Evolutionary conservation across 2,113 vertebrate genomes (phyloP), one percentile per base, ranked within the genome.

Genomic region (Takifugu flavidus): DNA sequence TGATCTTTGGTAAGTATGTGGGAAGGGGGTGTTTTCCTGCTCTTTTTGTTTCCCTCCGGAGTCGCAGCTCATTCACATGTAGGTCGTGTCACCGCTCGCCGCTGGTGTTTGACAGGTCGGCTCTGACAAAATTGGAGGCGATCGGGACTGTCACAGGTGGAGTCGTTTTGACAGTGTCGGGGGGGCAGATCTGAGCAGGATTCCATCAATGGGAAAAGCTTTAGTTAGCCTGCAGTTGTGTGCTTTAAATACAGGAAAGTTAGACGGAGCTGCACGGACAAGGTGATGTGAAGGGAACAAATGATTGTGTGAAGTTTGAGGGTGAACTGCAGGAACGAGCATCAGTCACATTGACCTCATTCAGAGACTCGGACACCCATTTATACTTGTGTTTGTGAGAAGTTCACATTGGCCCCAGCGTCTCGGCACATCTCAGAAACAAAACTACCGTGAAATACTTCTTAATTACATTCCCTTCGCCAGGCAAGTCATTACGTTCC

Each of bases 131-230:
- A 84, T 86, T 65, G 70, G 71, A 79, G 80, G 77, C 42, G 65
- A 80, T 80, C 81, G 75, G 75, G 74, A 74, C 63, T 72, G 85
- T 85, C 80, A 72, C 73, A 82, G 86, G 77, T 68, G 56, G 73
- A 52, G 50, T 67, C 39, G 14, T 68, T 74, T 59, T 77, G 77
- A 68, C 55, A 75, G 56, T 57, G 47, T 68, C 74, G 74, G 59
- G 2, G 67, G 59, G 74, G 57, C 59, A 58, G 56, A 77, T 67
- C 62, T 55, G 25, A 53, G 20, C 57, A 57, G 34, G 53, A 49
- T 59, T 72, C 63, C 58, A 54, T n/a, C 51, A 27, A 58, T 3
- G 31, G 56, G 26, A 57, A 50, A 55, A 70, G 43, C 2, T 20
- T 15, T n/a, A 2, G 50, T 45, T 55, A 55, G 58, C 51, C 28